Percentiles rank a stretch among this genome's conserved stretches.
Evolutionary conservation across 2,888 invertebrate species (phyloP).

Genomic region (Orthosia gothica): DNA sequence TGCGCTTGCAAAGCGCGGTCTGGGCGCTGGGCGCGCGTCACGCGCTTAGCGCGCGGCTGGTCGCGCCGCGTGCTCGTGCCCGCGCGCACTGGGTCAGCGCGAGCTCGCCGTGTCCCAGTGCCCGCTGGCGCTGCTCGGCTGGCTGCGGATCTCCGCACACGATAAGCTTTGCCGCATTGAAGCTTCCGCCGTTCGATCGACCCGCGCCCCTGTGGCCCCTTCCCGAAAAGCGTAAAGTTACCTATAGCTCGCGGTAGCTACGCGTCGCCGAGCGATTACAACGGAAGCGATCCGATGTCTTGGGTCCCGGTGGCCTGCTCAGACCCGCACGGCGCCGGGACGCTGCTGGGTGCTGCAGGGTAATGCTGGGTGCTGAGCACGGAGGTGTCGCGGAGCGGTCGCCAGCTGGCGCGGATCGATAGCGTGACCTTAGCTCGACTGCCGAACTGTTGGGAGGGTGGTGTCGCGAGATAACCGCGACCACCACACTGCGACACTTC

Average conservation of each 20-base stretch:
- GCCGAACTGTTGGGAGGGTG: slow-evolving; percentile 72
- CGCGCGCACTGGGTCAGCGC: slow-evolving; percentile 60
- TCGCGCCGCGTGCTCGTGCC: slow-evolving; percentile 68
- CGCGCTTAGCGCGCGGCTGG: slow-evolving; percentile 63
- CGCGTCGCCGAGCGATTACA: slow-evolving; percentile 38
- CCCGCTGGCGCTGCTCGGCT: slow-evolving; percentile 33
- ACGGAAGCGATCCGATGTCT: slow-evolving; percentile 36
- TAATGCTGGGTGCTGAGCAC: slow-evolving; percentile 64
- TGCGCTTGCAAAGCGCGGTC: slow-evolving; percentile 38
- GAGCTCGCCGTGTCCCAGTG: slow-evolving; percentile 68
- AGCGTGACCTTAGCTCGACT: slow-evolving; percentile 84
- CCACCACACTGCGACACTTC: slow-evolving; percentile 60
- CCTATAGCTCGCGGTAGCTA: slow-evolving; percentile 66
- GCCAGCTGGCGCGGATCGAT: slow-evolving; percentile 87
- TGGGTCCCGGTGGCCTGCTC: slow-evolving; percentile 30
- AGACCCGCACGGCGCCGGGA: slow-evolving; percentile 26
- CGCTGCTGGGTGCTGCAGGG: slow-evolving; percentile 55
- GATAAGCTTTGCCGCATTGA: slow-evolving; percentile 86
- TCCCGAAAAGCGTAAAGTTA: slow-evolving; percentile 74
- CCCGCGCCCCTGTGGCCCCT: slow-evolving; percentile 77
- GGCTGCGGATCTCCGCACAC: slow-evolving; percentile 71
- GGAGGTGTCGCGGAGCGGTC: slow-evolving; percentile 77
- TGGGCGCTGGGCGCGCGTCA: slow-evolving; percentile 67
- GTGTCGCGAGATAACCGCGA: slow-evolving; percentile 66
- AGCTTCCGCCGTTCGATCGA: slow-evolving; percentile 85